Percentiles rank a stretch among this genome's conserved stretches.
phyloP scores from a whole-genome alignment of 2,888 invertebrate genomes.

The Lithodes maja region DNA sequence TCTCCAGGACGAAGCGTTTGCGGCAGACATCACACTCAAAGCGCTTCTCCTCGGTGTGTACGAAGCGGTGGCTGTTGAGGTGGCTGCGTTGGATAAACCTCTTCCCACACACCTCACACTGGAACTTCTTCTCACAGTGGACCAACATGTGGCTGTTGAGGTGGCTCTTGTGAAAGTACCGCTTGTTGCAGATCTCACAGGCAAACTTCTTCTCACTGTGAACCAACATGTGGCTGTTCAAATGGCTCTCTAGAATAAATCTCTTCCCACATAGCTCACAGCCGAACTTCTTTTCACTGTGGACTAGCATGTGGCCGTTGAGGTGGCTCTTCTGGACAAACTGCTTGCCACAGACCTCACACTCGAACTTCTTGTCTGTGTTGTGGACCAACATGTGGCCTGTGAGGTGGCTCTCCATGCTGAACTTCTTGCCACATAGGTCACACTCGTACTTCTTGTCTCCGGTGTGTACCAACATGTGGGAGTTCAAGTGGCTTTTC shows the following conservation, averaged over 20 bases:
- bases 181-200: conserved; percentile 54
- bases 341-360: conserved; percentile 56
- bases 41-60: conserved; percentile 59
- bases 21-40: conserved; percentile 52
- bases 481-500: conserved; percentile 57
- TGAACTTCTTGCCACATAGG: conserved; percentile 57
- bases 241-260: conserved; percentile 56
- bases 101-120: conserved; percentile 58
- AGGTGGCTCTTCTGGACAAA: conserved; percentile 60
- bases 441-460: conserved; percentile 62
- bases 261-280: conserved; percentile 59
- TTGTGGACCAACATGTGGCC: conserved; percentile 57
- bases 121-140: conserved; percentile 58
- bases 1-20: conserved; percentile 51
- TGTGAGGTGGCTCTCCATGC: conserved; percentile 60
- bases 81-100: conserved; percentile 56
- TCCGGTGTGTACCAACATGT: conserved; percentile 56
- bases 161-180: conserved; percentile 58
- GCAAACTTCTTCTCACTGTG: conserved; percentile 62
- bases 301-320: conserved; percentile 59
- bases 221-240: conserved; percentile 58
- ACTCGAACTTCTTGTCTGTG: conserved; percentile 60
- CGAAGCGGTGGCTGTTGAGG: conserved; percentile 59
- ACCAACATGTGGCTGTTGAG: conserved; percentile 59
- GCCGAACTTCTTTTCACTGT: conserved; percentile 61